A percentile compares a stretch with the other conserved stretches of the same genome.
Conservation (phyloP, 2,113 vertebrate species). For the Sturnira hondurensis region DNA sequence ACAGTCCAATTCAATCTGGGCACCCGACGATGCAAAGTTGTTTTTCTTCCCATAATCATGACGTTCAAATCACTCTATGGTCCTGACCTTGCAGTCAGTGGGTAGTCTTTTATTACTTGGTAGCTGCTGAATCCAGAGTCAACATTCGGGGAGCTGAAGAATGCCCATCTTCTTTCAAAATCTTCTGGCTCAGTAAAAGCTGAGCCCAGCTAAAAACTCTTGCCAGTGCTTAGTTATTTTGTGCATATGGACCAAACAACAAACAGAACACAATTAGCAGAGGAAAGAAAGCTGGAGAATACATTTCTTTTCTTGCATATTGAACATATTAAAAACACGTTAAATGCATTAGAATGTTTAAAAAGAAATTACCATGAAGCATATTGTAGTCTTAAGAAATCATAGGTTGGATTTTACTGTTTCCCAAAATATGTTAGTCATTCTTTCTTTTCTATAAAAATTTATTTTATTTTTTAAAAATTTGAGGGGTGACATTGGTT, state of each 20-base stretch:
- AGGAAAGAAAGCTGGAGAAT: neutral
- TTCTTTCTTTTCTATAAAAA: constrained; percentile 19
- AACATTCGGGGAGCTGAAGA: constrained; percentile 57
- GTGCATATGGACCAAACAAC: constrained; percentile 14
- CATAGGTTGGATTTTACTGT: neutral
- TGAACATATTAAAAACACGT: constrained; percentile 51
- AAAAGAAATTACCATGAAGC: neutral
- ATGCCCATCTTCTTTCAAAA: constrained; percentile 70
- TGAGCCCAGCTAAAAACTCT: constrained; percentile 15
- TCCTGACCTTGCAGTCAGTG: constrained; percentile 55
- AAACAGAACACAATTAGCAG: constrained; percentile 27
- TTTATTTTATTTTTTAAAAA: neutral
- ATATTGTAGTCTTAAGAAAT: neutral
- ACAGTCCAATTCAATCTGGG: constrained; percentile 17
- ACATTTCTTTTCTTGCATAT: constrained; percentile 42
- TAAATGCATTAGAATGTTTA: constrained; percentile 2
- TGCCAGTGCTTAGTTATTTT: constrained; percentile 53
- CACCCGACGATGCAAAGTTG: constrained; percentile 26
- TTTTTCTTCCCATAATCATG: constrained; percentile 59
- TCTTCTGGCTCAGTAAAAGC: constrained; percentile 53
- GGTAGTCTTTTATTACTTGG: constrained; percentile 65
- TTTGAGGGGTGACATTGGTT: neutral
- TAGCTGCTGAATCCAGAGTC: constrained; percentile 44
- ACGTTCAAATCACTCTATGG: constrained; percentile 57
- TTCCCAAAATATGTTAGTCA: constrained; percentile 24